These are phyloP conservation scores for Acrossocheilus wenchowensis DNA, from an alignment of 2,797 vertebrate genomes.

Conservation along the genomic window DNA sequence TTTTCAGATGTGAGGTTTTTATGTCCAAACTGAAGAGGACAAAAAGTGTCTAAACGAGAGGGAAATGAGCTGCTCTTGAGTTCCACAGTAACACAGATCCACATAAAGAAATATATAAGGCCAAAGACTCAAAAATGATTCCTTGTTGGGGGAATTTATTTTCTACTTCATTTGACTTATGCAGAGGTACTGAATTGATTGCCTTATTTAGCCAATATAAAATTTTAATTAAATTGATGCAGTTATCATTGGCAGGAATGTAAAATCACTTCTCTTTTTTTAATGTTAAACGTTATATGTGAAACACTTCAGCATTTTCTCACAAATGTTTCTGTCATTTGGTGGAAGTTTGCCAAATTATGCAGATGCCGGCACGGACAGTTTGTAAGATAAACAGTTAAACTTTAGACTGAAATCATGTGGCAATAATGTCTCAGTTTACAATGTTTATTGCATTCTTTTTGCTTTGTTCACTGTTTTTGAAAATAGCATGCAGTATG, in stretches of 20 bases:
- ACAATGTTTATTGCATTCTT: not conserved
- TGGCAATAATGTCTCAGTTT: not conserved
- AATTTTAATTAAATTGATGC: too few species aligned
- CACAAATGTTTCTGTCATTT: not conserved
- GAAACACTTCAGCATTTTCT: not conserved
- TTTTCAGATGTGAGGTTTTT: constrained; percentile 12
- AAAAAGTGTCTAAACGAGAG: constrained; percentile 14
- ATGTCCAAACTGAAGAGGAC: constrained; percentile 32
- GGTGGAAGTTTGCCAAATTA: not conserved
- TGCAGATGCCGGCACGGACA: not conserved
- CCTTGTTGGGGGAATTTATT: not conserved
- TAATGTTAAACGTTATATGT: too few species aligned
- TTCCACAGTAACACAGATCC: not conserved
- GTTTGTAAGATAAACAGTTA: not conserved
- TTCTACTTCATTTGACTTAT: not conserved
- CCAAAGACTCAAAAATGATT: not conserved
- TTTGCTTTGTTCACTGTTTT: not conserved
- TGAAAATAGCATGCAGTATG: not conserved
- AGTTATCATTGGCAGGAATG: too few species aligned
- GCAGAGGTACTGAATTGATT: not conserved
- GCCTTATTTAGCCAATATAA: not conserved
- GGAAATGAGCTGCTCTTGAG: not conserved
- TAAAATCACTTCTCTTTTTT: too few species aligned
- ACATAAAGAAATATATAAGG: not conserved
- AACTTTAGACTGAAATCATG: not conserved